Percentiles rank a stretch among this genome's conserved stretches.
These are phyloP conservation scores for Corythaeola cristata DNA, from an alignment of 2,113 vertebrate species.

Conservation along the genomic window DNA sequence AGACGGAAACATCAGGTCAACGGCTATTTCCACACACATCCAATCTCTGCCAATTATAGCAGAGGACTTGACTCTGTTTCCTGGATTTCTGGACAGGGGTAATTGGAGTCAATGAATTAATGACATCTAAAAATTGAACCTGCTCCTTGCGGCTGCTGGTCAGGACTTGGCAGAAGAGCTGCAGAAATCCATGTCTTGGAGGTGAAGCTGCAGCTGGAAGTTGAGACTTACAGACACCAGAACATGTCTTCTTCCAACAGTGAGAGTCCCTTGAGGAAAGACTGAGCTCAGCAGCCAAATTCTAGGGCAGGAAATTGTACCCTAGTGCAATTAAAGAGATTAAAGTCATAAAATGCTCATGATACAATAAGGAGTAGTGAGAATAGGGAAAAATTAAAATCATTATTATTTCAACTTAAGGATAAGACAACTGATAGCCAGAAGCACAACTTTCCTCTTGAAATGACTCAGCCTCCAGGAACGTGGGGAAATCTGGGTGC, in stretches of 20 bases:
- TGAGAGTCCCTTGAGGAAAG: neutral
- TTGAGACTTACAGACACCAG: neutral
- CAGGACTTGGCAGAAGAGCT: neutral
- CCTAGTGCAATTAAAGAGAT: neutral
- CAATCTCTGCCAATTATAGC: neutral
- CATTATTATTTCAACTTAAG: neutral
- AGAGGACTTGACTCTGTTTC: neutral
- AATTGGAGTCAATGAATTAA: neutral
- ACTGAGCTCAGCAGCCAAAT: neutral
- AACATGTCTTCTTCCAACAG: neutral
- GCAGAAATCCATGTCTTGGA: neutral
- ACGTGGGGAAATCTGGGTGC: neutral
- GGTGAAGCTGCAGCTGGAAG: neutral
- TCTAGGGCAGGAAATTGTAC: neutral
- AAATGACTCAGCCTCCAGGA: neutral
- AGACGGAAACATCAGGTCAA: neutral
- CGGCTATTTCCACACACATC: rapidly evolving
- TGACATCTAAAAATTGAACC: neutral
- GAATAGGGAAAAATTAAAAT: neutral
- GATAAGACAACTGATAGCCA: neutral
- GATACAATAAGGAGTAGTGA: neutral
- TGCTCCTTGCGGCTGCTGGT: neutral
- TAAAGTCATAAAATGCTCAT: neutral
- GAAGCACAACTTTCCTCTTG: neutral
- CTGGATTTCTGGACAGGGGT: neutral